Evolutionary conservation across 30 jellyfish, hydroid and myxozoan species (phyloP).

Genomic region (Hydra vulgaris): DNA sequence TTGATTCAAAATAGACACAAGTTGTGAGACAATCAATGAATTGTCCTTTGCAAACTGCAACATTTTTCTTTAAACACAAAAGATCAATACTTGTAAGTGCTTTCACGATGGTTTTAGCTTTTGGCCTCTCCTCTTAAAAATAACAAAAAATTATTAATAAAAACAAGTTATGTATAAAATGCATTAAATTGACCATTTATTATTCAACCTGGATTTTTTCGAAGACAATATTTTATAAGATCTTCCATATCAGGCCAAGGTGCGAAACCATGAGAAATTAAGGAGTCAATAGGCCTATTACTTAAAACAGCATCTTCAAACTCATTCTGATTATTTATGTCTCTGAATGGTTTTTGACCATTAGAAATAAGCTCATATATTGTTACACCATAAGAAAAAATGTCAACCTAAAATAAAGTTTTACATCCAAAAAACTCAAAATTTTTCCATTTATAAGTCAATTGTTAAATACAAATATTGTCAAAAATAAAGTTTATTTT

Average conservation of each 20-base stretch:
- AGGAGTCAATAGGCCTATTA: constrained; percentile 22
- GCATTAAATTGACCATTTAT: no score
- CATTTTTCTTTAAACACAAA: constrained; percentile 55
- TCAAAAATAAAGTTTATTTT: no score
- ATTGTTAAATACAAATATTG: no score
- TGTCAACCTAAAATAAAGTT: constrained; percentile 91
- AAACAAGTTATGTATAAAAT: no score
- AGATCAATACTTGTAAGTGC: constrained; percentile 57
- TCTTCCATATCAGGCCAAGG: constrained; percentile 94
- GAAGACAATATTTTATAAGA: constrained; percentile 46
- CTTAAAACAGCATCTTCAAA: constrained; percentile 22
- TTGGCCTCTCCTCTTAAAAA: constrained; percentile 53
- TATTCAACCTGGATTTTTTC: constrained; percentile 60
- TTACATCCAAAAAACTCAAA: no score
- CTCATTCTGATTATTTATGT: constrained; percentile 18
- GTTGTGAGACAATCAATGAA: constrained; percentile 70
- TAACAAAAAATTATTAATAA: no score
- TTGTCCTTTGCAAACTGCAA: constrained; percentile 62
- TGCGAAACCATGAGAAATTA: constrained; percentile 44
- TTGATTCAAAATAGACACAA: not conserved
- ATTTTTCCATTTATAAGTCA: no score
- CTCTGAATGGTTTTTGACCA: constrained; percentile 59
- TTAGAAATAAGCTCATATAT: constrained; percentile 60
- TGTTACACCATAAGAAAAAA: constrained; percentile 72
- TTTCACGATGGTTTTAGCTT: constrained; percentile 42